Evolutionary conservation across 2,113 vertebrate species (phyloP).

Genomic region (Jaculus jaculus): DNA sequence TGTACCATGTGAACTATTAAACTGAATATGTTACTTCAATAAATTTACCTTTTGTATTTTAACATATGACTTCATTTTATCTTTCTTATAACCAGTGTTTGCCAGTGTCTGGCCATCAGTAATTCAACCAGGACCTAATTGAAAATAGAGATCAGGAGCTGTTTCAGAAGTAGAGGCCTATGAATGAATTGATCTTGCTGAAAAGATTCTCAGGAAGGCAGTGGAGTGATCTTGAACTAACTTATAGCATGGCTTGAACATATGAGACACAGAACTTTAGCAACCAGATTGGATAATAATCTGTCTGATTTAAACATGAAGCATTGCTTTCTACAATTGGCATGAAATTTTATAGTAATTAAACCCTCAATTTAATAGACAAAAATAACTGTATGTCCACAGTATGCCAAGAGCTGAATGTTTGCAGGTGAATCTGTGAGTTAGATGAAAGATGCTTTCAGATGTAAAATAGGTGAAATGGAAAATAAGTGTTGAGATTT

Average conservation of each 20-base stretch:
- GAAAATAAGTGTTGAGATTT: background rate
- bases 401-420: background rate
- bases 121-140: background rate
- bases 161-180: background rate
- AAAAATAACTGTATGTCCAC: background rate
- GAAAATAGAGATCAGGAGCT: background rate
- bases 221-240: background rate
- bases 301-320: background rate
- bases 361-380: background rate
- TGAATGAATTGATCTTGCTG: background rate
- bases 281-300: background rate
- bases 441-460: background rate
- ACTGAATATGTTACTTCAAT: background rate
- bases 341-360: background rate
- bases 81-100: background rate
- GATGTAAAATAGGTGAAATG: background rate
- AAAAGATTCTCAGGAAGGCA: background rate
- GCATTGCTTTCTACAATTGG: background rate
- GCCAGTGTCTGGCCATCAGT: background rate
- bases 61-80: background rate
- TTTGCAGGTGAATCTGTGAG: background rate
- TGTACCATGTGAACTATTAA: background rate
- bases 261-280: background rate
- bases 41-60: background rate
- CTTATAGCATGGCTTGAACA: background rate